Evolutionary conservation across 1,140 invertebrate genomes (phyloP).

Genomic region (Calephelis nemesis): DNA sequence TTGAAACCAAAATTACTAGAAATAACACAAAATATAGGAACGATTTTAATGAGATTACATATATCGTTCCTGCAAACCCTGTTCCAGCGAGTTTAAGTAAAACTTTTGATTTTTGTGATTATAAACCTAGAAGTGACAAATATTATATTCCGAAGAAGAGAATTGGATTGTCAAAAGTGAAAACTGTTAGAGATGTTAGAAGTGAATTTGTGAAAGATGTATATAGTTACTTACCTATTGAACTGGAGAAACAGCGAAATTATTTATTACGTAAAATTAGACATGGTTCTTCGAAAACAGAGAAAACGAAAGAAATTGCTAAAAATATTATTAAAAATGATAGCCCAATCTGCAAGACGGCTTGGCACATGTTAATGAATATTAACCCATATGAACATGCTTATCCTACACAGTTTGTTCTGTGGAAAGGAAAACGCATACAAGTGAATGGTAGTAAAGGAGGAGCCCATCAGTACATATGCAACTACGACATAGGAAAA

Average conservation of each 20-base stretch:
- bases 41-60: slow-evolving; percentile 53
- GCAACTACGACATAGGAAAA: slow-evolving; percentile 47
- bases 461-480: slow-evolving; percentile 56
- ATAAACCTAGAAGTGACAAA: slow-evolving; percentile 54
- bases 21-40: slow-evolving; percentile 32
- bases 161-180: slow-evolving; percentile 52
- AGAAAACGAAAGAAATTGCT: slow-evolving; percentile 51
- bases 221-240: slow-evolving; percentile 42
- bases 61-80: slow-evolving; percentile 46
- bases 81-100: slow-evolving; percentile 25
- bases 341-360: slow-evolving; percentile 48
- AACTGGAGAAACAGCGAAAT: slow-evolving; percentile 59
- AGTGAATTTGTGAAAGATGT: slow-evolving; percentile 54
- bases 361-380: slow-evolving; percentile 70
- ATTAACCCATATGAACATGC: slow-evolving; percentile 53
- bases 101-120: slow-evolving; percentile 39
- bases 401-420: slow-evolving; percentile 52
- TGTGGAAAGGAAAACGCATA: slow-evolving; percentile 60
- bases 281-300: slow-evolving; percentile 46
- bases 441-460: slow-evolving; percentile 64
- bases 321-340: slow-evolving; percentile 49
- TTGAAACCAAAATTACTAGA: slow-evolving; percentile 51
- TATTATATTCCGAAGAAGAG: slow-evolving; percentile 60
- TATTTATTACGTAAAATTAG: slow-evolving; percentile 62
- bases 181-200: slow-evolving; percentile 60